Conservation (phyloP, 2,888 invertebrate genomes). For the Eremobia ochroleuca region DNA sequence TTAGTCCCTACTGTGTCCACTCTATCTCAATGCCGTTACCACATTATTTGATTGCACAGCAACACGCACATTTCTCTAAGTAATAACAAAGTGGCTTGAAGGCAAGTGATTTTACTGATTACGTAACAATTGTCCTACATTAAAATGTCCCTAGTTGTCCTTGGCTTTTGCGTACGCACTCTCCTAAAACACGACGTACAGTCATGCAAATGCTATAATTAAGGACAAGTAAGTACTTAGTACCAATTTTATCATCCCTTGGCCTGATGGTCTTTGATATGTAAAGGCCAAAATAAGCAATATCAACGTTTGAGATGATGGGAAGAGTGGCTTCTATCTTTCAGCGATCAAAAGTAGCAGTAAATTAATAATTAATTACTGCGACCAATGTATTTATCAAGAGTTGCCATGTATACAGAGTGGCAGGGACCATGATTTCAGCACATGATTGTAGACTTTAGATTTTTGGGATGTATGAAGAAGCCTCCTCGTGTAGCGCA, state of each 20-base stretch:
- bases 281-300: not conserved
- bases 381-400: too few relatives aligned
- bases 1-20: not conserved
- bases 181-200: constrained; percentile 21
- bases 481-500: too few relatives aligned
- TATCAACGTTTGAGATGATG: not conserved
- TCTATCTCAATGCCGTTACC: constrained; percentile 17
- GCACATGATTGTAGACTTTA: too few relatives aligned
- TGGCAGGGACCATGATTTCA: too few relatives aligned
- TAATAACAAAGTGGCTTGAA: constrained; percentile 28
- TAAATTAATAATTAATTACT: not conserved
- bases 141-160: constrained; percentile 71
- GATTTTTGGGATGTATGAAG: too few relatives aligned
- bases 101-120: constrained; percentile 49
- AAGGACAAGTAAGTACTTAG: not conserved
- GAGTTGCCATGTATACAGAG: too few relatives aligned
- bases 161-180: constrained; percentile 57
- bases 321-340: not conserved
- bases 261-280: not conserved
- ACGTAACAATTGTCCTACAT: constrained; percentile 62
- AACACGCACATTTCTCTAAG: constrained; percentile 42
- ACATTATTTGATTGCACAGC: constrained; percentile 22
- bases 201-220: constrained; percentile 21
- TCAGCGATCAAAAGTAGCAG: not conserved
- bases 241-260: not conserved